Conservation (phyloP, 1,140 invertebrate species). For the Drosophila pandora region DNA sequence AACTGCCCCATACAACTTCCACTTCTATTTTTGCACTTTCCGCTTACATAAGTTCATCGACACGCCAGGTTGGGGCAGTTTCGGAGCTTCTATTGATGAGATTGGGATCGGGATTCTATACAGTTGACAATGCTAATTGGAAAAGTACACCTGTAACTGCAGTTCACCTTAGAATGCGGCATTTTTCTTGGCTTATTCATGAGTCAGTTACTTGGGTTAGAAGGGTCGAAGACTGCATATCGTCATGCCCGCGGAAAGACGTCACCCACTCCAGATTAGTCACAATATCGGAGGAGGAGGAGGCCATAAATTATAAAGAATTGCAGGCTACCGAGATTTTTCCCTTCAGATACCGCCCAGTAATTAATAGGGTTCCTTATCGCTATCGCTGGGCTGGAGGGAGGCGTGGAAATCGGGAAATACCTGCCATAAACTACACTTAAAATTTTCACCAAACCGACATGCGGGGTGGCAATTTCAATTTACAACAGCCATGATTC, state of each 20-base stretch:
- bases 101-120: constrained; percentile 9
- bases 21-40: constrained; percentile 38
- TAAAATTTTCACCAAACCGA: constrained; percentile 12
- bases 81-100: constrained; percentile 7
- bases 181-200: constrained; percentile 44
- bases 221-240: constrained; percentile 5
- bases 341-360: constrained; percentile 3
- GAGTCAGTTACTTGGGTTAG: neutral
- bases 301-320: neutral
- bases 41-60: constrained; percentile 79
- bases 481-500: neutral
- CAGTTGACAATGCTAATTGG: constrained; percentile 55
- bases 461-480: constrained; percentile 6
- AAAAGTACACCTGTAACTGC: constrained; percentile 48
- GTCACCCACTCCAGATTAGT: constrained; percentile 34
- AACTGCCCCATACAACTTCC: constrained; percentile 10
- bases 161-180: constrained; percentile 47
- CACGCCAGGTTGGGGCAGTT: constrained; percentile 48
- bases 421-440: constrained; percentile 45
- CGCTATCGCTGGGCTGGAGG: constrained; percentile 1
- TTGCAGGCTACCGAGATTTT: constrained; percentile 17
- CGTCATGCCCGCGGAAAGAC: constrained; percentile 42
- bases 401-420: constrained; percentile 45
- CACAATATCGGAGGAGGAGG: constrained; percentile 6
- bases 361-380: constrained; percentile 36